Percentiles rank a stretch among this genome's conserved stretches.
Conservation (phyloP, 2,113 vertebrate species). For the Capreolus pygargus region DNA sequence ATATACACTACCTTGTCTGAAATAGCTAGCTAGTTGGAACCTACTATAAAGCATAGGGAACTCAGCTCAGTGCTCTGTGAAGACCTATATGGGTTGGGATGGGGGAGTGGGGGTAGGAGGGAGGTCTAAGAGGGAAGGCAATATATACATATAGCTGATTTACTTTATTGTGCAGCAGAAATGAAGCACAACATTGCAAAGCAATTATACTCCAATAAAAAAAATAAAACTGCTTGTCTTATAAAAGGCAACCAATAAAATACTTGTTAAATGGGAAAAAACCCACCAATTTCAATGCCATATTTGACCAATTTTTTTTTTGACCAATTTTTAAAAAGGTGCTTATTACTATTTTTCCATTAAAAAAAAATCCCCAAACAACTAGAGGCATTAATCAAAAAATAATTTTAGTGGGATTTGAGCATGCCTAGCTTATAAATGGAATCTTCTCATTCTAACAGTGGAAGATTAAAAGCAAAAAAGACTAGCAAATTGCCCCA, state of each 20-base stretch:
- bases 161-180: background rate
- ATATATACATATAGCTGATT: background rate
- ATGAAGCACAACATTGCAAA: background rate
- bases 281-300: background rate
- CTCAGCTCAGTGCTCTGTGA: background rate
- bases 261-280: background rate
- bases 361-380: background rate
- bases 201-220: background rate
- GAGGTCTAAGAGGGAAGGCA: background rate
- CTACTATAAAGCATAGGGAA: background rate
- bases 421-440: background rate
- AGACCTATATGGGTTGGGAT: background rate
- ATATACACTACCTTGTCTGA: background rate
- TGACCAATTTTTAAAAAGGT: background rate
- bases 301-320: background rate
- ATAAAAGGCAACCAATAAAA: background rate
- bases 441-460: background rate
- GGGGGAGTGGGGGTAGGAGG: background rate
- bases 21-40: background rate
- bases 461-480: background rate
- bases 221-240: background rate
- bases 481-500: background rate
- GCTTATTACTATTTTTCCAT: background rate
- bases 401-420: background rate
- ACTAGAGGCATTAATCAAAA: background rate